Conservation (phyloP, 2,113 vertebrate species). For the Aphyosemion australe region DNA sequence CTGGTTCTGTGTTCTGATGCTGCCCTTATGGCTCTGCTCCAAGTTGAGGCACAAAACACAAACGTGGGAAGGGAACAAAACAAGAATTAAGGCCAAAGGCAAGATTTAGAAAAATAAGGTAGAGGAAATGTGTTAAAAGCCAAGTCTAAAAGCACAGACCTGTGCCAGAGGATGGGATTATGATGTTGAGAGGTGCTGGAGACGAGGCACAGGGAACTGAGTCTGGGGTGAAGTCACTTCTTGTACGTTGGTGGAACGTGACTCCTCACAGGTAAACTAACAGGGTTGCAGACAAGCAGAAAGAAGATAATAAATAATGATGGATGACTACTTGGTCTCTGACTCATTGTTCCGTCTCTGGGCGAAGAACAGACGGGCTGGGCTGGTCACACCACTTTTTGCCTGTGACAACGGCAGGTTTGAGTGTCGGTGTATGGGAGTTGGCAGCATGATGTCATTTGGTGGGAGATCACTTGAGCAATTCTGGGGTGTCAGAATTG, state of each 20-base stretch:
- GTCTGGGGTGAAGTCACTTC: slow-evolving; percentile 27
- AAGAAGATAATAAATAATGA: slow-evolving; percentile 58
- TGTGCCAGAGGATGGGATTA: too few relatives aligned
- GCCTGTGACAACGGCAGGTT: slow-evolving; percentile 34
- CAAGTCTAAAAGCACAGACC: not conserved
- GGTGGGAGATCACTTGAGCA: slow-evolving; percentile 20
- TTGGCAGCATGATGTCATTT: slow-evolving; percentile 44
- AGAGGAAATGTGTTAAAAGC: slow-evolving; percentile 2
- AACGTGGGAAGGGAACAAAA: slow-evolving; percentile 57
- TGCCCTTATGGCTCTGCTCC: slow-evolving; percentile 49
- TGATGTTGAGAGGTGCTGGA: not conserved
- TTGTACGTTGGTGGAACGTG: slow-evolving; percentile 57
- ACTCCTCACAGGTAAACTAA: slow-evolving; percentile 58
- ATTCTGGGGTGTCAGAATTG: slow-evolving; percentile 30
- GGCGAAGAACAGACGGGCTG: slow-evolving; percentile 32
- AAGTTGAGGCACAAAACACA: slow-evolving; percentile 49
- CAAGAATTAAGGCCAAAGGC: slow-evolving; percentile 14
- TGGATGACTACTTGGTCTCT: slow-evolving; percentile 54
- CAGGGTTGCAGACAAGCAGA: slow-evolving; percentile 61
- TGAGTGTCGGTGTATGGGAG: slow-evolving; percentile 18
- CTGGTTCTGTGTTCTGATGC: slow-evolving; percentile 59
- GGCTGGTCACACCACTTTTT: slow-evolving; percentile 38
- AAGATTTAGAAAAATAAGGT: slow-evolving; percentile 15
- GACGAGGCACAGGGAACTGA: slow-evolving; percentile 2
- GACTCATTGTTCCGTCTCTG: slow-evolving; percentile 42